Base-by-base conservation (phyloP, 1,140 invertebrate species). In the Cepaea nemoralis region DNA sequence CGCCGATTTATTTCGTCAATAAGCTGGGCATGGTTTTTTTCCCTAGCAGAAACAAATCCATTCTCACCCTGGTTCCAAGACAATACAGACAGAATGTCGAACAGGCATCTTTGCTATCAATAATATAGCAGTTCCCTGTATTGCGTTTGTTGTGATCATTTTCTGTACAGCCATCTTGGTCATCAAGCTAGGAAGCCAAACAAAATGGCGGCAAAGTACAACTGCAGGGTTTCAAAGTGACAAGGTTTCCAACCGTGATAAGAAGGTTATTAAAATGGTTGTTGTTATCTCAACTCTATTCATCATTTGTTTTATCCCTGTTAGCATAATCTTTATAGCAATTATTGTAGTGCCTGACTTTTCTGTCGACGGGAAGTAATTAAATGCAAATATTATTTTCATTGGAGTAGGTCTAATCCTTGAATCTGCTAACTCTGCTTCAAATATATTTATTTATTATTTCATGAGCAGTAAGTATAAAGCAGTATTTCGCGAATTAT, bases 361-460 rank as follows among this genome's bases (percentile, higher is more conserved):
- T 22, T 42, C 37, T 37, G n/a, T 75, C 22, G 33, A 40, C 12
- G 73, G 73, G 5, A 75, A 55, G 48, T 40, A 75, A n/a, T 19
- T 40, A 33, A 75, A 45, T 12, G 6, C 48, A 39, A 40, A 10
- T 35, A 19, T 75, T 45, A 42, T 75, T 22, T 19, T 75, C 3
- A 48, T 45, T 27, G 24, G 33, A 5, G 42, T 75, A 19, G 73
- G 40, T 3, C 40, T 40, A 19, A 40, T 75, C 16, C 73, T 75
- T 35, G 73, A 75, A 27, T 45, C 39, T n/a, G 48, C 40, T n/a
- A 75, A 75, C 31, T 75, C 73, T 37, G 37, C 73, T 37, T 31
- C 48, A 22, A 75, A 75, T 35, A 75, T 75, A 8, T 75, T 75
- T 39, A 75, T 75, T 37, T 75, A 75, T 39, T 75, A 75, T 42